Evolutionary conservation across 2,888 invertebrate genomes (phyloP), one percentile per base, ranked within the genome.

Genomic region (Torymus texanus): DNA sequence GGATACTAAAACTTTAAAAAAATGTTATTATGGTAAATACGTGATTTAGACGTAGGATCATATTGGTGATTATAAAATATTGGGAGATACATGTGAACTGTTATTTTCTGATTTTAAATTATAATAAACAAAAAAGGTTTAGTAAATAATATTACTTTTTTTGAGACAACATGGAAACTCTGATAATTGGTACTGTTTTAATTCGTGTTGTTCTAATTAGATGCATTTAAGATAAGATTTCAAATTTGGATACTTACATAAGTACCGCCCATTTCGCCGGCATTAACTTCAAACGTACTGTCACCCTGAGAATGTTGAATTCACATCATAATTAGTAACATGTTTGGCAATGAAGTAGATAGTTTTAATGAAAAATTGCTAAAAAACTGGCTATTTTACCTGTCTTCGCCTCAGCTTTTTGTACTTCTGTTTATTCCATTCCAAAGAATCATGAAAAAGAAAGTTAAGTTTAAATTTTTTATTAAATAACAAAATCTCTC

Each of bases 371-470:
- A 41, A 59, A 53, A 56, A 81, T 72, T 21, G 53, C 67, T 51
- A 21, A 53, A 29, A 70, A 29, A 58, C 70, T 67, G 59, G 51
- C 56, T 73, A 68, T 79, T 87, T 84, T 93, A 95, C 95, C 94
- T 95, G 95, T 91, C 95, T 92, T 90, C 95, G 92, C 90, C 95
- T 93, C 87, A 95, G 92, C 91, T 95, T 95, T 92, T 95, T 94
- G 93, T 95, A 95, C 93, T 95, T 95, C 95, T 95, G 93, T 86
- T 83, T 71, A 84, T 85, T 83, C 81, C 81, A 83, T 83, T 80
- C 29, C 68, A 75, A 73, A 74, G 75, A 81, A 74, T 78, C 86
- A 88, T 86, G 86, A 87, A 86, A 87, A 82, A 82, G 82, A 80
- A 87, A 70, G 16, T 21, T 8, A 61, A 67, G 58, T 71, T 74